Conservation (phyloP, 2,888 invertebrate species). For the Phymatocera aterrima region DNA sequence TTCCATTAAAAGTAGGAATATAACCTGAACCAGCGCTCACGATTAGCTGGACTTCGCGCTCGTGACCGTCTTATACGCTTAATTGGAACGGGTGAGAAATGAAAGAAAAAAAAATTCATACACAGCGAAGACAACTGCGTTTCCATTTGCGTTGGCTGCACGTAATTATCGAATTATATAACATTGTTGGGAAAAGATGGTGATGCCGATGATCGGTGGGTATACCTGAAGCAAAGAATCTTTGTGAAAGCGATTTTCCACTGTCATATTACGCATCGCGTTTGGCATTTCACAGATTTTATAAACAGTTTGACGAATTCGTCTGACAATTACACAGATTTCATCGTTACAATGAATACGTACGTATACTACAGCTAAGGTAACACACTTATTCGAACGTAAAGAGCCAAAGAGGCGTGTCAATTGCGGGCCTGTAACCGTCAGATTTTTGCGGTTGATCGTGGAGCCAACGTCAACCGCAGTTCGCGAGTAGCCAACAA, state of each 20-base stretch:
- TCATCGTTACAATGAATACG: not conserved
- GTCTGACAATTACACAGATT: not conserved
- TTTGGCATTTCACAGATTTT: not conserved
- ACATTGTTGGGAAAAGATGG: too few relatives aligned
- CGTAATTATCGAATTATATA: too few relatives aligned
- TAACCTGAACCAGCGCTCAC: not conserved
- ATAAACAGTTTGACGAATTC: not conserved
- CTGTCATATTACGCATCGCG: not conserved
- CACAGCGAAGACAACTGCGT: too few relatives aligned
- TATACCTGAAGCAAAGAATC: slow-evolving; percentile 19
- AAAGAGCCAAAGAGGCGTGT: slow-evolving; percentile 19
- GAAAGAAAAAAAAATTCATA: too few relatives aligned
- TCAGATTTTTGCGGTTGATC: slow-evolving; percentile 30
- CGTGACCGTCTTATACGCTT: too few relatives aligned
- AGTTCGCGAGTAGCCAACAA: not conserved
- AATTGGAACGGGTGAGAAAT: too few relatives aligned
- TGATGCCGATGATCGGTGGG: too few relatives aligned
- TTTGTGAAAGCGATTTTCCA: not conserved
- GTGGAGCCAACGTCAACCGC: slow-evolving; percentile 21
- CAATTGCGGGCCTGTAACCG: slow-evolving; percentile 22
- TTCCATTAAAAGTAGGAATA: slow-evolving; percentile 6
- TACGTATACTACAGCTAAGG: not conserved
- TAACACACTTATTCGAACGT: not conserved
- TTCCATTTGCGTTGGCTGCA: too few relatives aligned
- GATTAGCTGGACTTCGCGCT: not conserved